phyloP scores from a whole-genome alignment of 2,113 vertebrate species.

The Noturus placidus region DNA sequence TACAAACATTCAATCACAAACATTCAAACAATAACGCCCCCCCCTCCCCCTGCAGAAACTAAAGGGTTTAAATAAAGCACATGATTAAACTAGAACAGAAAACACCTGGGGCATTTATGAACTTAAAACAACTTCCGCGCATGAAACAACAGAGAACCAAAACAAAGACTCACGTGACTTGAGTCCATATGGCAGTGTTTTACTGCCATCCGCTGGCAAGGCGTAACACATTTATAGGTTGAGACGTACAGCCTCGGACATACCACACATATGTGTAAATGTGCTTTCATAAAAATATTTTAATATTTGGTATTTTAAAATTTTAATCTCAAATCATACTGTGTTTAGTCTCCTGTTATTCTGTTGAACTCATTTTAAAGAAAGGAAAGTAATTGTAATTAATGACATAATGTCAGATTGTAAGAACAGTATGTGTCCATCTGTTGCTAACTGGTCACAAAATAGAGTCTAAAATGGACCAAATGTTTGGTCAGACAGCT shows the following conservation, averaged over 20 bases:
- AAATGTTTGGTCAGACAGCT: neutral
- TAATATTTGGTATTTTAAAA: neutral
- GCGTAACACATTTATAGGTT: neutral
- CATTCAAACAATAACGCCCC: too few relatives aligned
- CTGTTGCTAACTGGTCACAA: conserved; percentile 7
- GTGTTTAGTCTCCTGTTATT: neutral
- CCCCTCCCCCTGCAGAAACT: too few relatives aligned
- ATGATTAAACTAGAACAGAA: too few relatives aligned
- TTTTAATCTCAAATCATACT: neutral
- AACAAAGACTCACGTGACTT: too few relatives aligned
- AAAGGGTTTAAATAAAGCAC: too few relatives aligned
- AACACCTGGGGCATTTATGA: too few relatives aligned
- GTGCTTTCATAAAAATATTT: neutral
- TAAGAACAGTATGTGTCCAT: neutral
- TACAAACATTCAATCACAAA: too few relatives aligned
- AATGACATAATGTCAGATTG: neutral
- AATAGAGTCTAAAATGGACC: neutral
- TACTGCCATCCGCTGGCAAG: too few relatives aligned
- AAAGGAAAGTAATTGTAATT: neutral
- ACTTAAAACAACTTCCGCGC: too few relatives aligned
- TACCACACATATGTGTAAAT: neutral
- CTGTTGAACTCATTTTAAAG: neutral
- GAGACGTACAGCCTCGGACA: neutral
- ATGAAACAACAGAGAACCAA: too few relatives aligned
- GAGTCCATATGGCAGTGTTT: too few relatives aligned